phyloP scores from a whole-genome alignment of 2,888 invertebrate species.

The Agonopterix alstromeriana region DNA sequence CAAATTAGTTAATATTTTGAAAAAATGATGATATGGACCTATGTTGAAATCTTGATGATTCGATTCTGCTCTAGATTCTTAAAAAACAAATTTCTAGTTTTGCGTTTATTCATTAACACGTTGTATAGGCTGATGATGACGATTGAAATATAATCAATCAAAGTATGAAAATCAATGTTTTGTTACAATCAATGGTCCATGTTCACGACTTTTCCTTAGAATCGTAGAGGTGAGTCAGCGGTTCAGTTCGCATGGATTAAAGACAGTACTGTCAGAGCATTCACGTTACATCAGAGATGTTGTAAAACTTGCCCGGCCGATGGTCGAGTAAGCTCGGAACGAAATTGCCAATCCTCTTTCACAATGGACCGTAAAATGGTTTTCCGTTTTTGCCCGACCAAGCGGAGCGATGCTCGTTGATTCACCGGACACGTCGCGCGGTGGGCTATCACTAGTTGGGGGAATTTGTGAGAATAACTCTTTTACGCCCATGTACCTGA shows the following conservation, averaged over 20 bases:
- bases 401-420: constrained; percentile 69
- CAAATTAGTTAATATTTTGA: no score
- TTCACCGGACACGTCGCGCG: constrained; percentile 70
- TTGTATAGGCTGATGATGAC: no score
- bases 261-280: constrained; percentile 37
- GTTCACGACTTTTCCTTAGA: no score
- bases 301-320: constrained; percentile 68
- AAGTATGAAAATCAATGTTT: no score
- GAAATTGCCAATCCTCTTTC: constrained; percentile 76
- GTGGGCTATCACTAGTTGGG: constrained; percentile 61
- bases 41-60: no score
- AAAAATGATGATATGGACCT: no score
- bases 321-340: constrained; percentile 69
- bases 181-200: no score
- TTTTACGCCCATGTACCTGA: constrained; percentile 37
- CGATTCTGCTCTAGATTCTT: no score
- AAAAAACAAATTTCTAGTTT: no score
- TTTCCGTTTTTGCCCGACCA: constrained; percentile 74
- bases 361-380: constrained; percentile 77
- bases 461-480: constrained; percentile 64
- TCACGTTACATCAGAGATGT: constrained; percentile 63
- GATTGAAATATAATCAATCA: no score
- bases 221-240: no score
- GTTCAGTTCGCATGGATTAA: constrained; percentile 25
- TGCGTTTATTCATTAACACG: no score